A percentile compares a stretch with the other conserved stretches of the same genome.
Conservation (phyloP, 37 sponge, comb jelly and placozoan genomes). For the Petrosia ficiformis region DNA sequence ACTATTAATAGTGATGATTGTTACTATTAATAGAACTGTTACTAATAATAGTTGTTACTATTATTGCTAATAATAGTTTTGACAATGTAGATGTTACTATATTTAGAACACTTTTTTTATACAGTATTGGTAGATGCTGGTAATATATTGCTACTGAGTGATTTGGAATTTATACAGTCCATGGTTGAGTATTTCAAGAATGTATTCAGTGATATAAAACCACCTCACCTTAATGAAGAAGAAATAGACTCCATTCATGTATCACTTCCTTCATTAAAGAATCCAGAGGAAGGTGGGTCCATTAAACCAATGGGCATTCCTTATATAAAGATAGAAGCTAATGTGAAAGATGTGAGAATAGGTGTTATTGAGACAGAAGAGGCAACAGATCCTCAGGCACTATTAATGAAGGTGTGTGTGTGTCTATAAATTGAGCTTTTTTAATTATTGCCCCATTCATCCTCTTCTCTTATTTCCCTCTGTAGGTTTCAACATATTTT, state of each 20-base stretch:
- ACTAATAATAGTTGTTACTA: too few species aligned
- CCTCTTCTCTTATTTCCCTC: conserved; percentile 12
- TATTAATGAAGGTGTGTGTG: conserved; percentile 21
- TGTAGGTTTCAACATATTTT: conserved; percentile 22
- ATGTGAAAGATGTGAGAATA: conserved; percentile 41
- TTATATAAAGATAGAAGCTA: conserved; percentile 36
- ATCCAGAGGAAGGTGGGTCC: neutral
- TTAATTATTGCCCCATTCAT: neutral
- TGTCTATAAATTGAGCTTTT: neutral
- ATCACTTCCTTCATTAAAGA: neutral
- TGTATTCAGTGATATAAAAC: conserved; percentile 11
- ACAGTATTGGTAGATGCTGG: conserved; percentile 40
- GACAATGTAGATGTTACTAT: too few species aligned
- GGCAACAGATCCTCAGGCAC: conserved; percentile 31
- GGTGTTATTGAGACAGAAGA: conserved; percentile 60
- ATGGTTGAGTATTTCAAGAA: conserved; percentile 33
- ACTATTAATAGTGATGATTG: too few species aligned
- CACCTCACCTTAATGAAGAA: neutral
- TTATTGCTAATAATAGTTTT: too few species aligned
- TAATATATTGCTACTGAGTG: conserved; percentile 42
- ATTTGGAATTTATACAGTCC: conserved; percentile 46
- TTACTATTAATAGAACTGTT: too few species aligned
- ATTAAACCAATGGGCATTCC: conserved; percentile 2
- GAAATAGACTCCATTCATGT: neutral
- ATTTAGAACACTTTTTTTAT: too few species aligned